These are phyloP conservation scores for Emberiza fucata DNA, from an alignment of 2,113 vertebrate species.

Conservation along the genomic window DNA sequence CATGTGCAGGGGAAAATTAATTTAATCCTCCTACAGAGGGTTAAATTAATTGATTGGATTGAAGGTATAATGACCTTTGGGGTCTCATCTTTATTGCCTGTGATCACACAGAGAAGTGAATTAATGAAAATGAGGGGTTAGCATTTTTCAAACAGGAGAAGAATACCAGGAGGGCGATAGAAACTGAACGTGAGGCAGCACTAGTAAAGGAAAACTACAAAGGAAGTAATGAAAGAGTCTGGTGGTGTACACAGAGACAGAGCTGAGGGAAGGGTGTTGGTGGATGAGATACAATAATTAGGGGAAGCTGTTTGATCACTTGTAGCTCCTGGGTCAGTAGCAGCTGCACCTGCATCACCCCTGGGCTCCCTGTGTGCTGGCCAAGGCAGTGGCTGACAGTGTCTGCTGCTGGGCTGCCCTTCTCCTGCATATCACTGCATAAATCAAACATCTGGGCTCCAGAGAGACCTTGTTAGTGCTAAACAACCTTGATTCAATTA, in stretches of 20 bases:
- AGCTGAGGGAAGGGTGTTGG: background rate
- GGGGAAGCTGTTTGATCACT: constrained; percentile 9
- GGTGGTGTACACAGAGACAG: background rate
- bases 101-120: background rate
- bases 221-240: background rate
- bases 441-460: constrained; percentile 46
- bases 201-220: background rate
- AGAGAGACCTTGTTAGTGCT: constrained; percentile 40
- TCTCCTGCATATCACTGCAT: background rate
- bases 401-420: constrained; percentile 9
- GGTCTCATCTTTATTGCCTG: background rate
- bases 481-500: constrained; percentile 50
- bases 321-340: constrained; percentile 38
- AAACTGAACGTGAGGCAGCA: background rate
- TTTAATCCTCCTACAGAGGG: background rate
- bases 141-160: background rate
- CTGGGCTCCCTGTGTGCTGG: background rate
- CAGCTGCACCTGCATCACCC: constrained; percentile 23
- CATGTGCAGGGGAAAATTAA: background rate
- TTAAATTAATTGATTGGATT: background rate
- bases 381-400: background rate
- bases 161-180: background rate
- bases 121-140: background rate
- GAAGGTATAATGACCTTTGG: background rate
- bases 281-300: background rate